Conservation (phyloP, 53 echinoderm and acorn worm species). For the Patiria pectinifera region DNA sequence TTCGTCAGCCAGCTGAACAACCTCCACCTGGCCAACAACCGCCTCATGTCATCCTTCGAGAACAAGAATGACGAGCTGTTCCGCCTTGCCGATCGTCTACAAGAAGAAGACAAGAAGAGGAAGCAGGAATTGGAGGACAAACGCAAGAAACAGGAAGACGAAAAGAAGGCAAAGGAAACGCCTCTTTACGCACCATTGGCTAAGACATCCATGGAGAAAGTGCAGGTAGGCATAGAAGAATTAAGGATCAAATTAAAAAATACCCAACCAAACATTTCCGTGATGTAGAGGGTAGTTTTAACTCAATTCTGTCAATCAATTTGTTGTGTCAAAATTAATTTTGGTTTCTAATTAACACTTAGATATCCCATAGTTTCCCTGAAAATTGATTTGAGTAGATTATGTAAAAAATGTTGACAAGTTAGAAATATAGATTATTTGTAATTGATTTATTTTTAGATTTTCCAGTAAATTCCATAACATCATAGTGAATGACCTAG, state of each 20-base stretch:
- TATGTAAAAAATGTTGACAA: too few relatives aligned
- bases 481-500: background rate
- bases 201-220: slow-evolving; percentile 45
- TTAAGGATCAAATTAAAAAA: background rate
- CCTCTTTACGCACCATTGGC: slow-evolving; percentile 45
- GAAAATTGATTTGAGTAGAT: too few relatives aligned
- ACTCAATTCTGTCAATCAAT: background rate
- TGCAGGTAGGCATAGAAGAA: slow-evolving; percentile 29
- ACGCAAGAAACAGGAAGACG: slow-evolving; percentile 58
- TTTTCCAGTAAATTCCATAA: background rate
- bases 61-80: slow-evolving; percentile 85
- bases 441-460: too few relatives aligned
- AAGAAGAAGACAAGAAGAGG: slow-evolving; percentile 58
- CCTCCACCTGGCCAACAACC: slow-evolving; percentile 70
- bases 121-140: slow-evolving; percentile 51
- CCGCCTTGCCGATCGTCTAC: slow-evolving; percentile 82
- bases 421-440: too few relatives aligned
- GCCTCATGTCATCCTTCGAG: slow-evolving; percentile 79
- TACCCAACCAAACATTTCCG: background rate
- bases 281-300: background rate
- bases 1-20: slow-evolving; percentile 73
- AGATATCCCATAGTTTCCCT: too few relatives aligned
- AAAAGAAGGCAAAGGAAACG: slow-evolving; percentile 54
- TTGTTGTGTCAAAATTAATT: background rate
- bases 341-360: too few relatives aligned